Base-by-base conservation (phyloP, 2,113 vertebrate species). In the Haliaeetus leucogaster region DNA sequence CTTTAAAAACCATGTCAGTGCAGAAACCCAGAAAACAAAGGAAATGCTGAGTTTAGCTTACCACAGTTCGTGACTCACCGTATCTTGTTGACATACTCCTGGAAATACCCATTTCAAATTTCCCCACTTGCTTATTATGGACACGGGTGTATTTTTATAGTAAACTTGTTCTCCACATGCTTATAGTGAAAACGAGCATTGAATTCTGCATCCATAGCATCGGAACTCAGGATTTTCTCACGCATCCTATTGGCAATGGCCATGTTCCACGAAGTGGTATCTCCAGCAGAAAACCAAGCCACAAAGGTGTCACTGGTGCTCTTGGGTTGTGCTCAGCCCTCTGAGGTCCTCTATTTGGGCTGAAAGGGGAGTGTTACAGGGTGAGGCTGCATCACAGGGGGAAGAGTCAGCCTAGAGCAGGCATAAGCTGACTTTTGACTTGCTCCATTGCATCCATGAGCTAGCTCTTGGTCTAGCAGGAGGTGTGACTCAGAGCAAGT, bases 51-150 rank as follows among this genome's bases (percentile, higher is more conserved):
- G 9, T 80, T 88, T 34, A 82, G 43, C 82, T 88, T 47, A 73
- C 36, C 71, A 15, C 74, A 80, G 70, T 9, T 88, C 0, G 1
- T 89, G 90, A 90, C 53, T 95, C 89, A 93, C 73, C 2, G 0
- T 40, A 36, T 89, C 90, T 95, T 80, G 34, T 66, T 82, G 82
- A 72, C 66, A 89, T 56, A 34, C 13, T 61, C 71, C 34, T 88
- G 82, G 93, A 93, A 97, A 96, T 85, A 90, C 70, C 74, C 90
- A 88, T 34, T 47, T 90, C 70, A 92, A 48, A 93, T 77, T 90
- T 82, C 62, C 76, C 74, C 40, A 65, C 38, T 56, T 73, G 48
- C 58, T 85, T 80, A 45, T 63, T 79, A 61, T 26, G 65, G 56
- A 26, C 50, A 67, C 55, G 43, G 23, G 18, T 59, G 34, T 40